These are phyloP conservation scores for Brachionus plicatilis DNA, from an alignment of 1,140 invertebrate genomes.

Conservation along the genomic window DNA sequence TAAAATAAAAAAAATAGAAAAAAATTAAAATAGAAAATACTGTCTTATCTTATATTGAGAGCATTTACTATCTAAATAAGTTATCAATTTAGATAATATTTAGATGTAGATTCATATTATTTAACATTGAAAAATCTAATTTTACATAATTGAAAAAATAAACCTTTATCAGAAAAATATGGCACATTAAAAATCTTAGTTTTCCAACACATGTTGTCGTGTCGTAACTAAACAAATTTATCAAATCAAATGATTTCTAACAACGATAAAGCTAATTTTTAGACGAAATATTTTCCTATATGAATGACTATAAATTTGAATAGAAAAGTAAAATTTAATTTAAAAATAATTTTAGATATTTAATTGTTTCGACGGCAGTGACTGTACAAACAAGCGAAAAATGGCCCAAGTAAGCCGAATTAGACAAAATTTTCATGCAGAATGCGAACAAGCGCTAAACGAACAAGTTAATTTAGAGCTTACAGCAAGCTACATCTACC, in stretches of 20 bases:
- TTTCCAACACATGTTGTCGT: background rate
- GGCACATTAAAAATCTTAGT: background rate
- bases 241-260: background rate
- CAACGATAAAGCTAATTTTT: background rate
- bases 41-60: too few species aligned
- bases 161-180: background rate
- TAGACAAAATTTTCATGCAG: conserved; percentile 68
- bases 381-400: conserved; percentile 1
- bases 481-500: conserved; percentile 70
- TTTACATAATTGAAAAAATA: background rate
- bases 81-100: background rate
- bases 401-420: conserved; percentile 58
- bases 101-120: too few species aligned
- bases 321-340: background rate
- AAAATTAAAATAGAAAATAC: too few species aligned
- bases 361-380: conserved; percentile 6
- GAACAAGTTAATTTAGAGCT: conserved; percentile 77
- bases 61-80: background rate
- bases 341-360: background rate
- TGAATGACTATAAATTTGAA: background rate
- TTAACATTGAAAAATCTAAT: background rate
- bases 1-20: too few species aligned
- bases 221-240: background rate
- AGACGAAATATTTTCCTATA: background rate
- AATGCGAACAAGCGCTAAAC: conserved; percentile 68